Evolutionary conservation across 2,888 invertebrate species (phyloP).

Genomic region (Frankliniella fusca): DNA sequence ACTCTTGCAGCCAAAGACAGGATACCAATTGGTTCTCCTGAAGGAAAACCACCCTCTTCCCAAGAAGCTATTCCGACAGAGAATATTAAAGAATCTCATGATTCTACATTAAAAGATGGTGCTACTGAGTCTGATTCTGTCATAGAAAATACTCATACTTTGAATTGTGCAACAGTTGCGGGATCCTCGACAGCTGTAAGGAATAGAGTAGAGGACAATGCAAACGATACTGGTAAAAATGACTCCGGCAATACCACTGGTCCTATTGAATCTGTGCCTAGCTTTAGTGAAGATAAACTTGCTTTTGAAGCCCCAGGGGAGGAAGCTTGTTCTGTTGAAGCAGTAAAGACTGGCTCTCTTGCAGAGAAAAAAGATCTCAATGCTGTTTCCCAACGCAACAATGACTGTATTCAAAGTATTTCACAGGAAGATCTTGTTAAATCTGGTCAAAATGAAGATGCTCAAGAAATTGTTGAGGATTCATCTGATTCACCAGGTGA

Average conservation of each 20-base stretch:
- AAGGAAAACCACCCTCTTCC: not conserved
- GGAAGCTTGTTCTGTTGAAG: too few relatives aligned
- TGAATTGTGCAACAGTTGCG: not conserved
- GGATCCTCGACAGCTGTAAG: not conserved
- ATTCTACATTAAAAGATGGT: conserved; percentile 24
- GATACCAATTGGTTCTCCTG: not conserved
- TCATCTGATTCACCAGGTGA: not conserved
- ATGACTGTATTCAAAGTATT: conserved; percentile 7
- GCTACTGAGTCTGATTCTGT: conserved; percentile 32
- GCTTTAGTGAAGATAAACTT: too few relatives aligned
- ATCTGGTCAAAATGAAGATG: not conserved
- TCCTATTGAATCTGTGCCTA: too few relatives aligned
- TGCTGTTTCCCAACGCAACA: too few relatives aligned
- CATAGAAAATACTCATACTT: conserved; percentile 29
- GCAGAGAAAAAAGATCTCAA: too few relatives aligned
- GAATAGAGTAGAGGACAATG: too few relatives aligned
- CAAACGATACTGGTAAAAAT: too few relatives aligned
- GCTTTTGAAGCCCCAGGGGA: too few relatives aligned
- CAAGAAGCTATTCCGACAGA: too few relatives aligned
- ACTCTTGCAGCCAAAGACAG: not conserved
- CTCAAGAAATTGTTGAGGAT: conserved; percentile 33
- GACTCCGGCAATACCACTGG: too few relatives aligned
- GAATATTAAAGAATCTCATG: conserved; percentile 1
- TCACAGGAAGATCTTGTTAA: conserved; percentile 29
- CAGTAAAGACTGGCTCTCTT: too few relatives aligned